Base-by-base conservation (phyloP, 2,797 vertebrate species). In the Labeo calbasu region DNA sequence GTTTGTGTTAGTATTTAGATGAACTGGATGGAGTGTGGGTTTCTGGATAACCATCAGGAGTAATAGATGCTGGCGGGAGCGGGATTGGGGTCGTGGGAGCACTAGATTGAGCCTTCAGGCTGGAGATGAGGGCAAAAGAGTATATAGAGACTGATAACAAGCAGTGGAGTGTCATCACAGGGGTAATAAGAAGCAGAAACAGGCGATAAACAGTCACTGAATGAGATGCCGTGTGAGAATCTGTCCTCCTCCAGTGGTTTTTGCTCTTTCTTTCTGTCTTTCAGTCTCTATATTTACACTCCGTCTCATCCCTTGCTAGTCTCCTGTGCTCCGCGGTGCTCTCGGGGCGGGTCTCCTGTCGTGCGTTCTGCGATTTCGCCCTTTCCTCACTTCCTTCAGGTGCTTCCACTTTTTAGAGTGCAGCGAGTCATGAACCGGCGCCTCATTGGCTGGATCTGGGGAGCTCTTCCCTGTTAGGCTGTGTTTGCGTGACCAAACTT, bases 301-400 rank as follows among this genome's bases (percentile, higher is more conserved):
- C 12, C 2, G 10, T 13, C 68, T n/a, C 14, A 69, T 53, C 75
- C 65, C 70, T 36, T 0, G 36, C 89, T 93, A 95, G 88, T 96
- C 95, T 92, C 96, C 95, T 0, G 95, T 93, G 1, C 97, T 98
- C 86, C 98, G 96, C 5, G 98, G 98, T 0, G 95, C 95, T 77
- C 98, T 93, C 55, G 96, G 95, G 0, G 95, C 96, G 0, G 89
- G 92, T 88, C 95, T 95, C 19, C 94, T 94, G 0, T 96, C 94
- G 0, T 98, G 96, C 72, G 95, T 99, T 90, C 97, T 94, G 72
- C 98, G 96, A 88, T 95, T 97, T 78, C 97, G 94, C 76, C 96
- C 96, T 91, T 96, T 96, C 79, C 95, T 93, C 15, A 92, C 94
- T 71, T 97, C 95, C 90, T 95, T 94, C 0, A 96, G 89, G 84